Evolutionary conservation across 1,140 invertebrate species (phyloP), one percentile per base, ranked within the genome.

Genomic region (Lethocerus indicus): DNA sequence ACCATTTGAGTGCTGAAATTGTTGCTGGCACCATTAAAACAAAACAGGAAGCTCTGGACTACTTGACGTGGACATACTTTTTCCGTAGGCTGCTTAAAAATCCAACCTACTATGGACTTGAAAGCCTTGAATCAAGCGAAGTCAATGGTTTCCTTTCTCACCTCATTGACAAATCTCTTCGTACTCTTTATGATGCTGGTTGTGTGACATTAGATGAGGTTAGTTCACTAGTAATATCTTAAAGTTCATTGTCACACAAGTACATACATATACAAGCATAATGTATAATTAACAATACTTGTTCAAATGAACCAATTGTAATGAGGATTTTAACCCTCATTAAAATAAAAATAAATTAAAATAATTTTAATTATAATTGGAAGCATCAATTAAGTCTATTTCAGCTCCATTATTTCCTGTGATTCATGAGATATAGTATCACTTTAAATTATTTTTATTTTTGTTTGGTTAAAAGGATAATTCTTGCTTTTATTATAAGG

Each of bases 61-160:
- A 98, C 67, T 71, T 99, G 25, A 95, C 94, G 0, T 98, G 91
- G 87, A 99, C 96, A 0, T 99, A 96, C 62, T 95, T 98, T 67
- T 98, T 96, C 69, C 28, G 81, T 52, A 63, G 82, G 51, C 67
- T 98, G 3, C 66, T 97, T 20, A 84, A 88, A 60, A 99, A 99
- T 72, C 96, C 96, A 1, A 74, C 75, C 0, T 93, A 93, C 64
- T 98, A 98, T 60, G 76, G 85, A 49, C 65, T 98, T 50, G 80
- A 89, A 43, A 74, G 75, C 41, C 66, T 83, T 29, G 81, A 90
- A 44, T 74, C 79, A 18, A 67, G 76, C 41, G 69, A 77, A 42
- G 71, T 95, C 12, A 92, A 87, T 60, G 57, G 66, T 2, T 87
- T 76, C 61, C 65, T 89, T 21, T 83, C 79, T 0, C 68, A 68